phyloP scores from a whole-genome alignment of 1,140 invertebrate species.

The Phymastichus coffea region DNA sequence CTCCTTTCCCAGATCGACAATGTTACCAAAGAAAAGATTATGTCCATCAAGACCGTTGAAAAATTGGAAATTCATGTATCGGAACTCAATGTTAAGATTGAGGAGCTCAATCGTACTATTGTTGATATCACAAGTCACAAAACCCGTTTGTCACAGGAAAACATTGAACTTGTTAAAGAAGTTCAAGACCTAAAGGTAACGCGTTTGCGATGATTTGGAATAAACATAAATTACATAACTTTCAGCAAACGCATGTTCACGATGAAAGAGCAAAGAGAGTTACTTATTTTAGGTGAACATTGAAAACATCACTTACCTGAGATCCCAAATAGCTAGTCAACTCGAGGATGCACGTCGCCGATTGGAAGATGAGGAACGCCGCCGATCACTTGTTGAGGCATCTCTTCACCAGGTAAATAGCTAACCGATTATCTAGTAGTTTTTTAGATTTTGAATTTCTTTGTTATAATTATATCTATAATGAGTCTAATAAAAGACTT shows the following conservation, averaged over 20 bases:
- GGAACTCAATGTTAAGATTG: conserved; percentile 90
- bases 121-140: conserved; percentile 92
- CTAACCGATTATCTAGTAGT: no score
- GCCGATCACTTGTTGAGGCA: conserved; percentile 84
- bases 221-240: no score
- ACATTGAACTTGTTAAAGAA: conserved; percentile 91
- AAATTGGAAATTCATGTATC: conserved; percentile 86
- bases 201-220: not conserved
- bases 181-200: conserved; percentile 89
- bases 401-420: conserved; percentile 74
- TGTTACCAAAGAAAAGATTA: conserved; percentile 87
- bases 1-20: conserved; percentile 89
- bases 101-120: conserved; percentile 92
- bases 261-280: no score
- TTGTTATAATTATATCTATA: not conserved
- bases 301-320: conserved; percentile 88
- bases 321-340: conserved; percentile 82
- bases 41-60: conserved; percentile 84
- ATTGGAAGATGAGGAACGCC: conserved; percentile 92
- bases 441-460: no score
- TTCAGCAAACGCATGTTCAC: no score
- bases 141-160: conserved; percentile 84
- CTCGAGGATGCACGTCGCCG: conserved; percentile 90
- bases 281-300: conserved; percentile 72
- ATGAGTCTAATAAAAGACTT: not conserved